Percentiles rank a stretch among this genome's conserved stretches.
These are phyloP conservation scores for Eulemur rufifrons DNA, from an alignment of 2,113 vertebrate species.

Conservation along the genomic window DNA sequence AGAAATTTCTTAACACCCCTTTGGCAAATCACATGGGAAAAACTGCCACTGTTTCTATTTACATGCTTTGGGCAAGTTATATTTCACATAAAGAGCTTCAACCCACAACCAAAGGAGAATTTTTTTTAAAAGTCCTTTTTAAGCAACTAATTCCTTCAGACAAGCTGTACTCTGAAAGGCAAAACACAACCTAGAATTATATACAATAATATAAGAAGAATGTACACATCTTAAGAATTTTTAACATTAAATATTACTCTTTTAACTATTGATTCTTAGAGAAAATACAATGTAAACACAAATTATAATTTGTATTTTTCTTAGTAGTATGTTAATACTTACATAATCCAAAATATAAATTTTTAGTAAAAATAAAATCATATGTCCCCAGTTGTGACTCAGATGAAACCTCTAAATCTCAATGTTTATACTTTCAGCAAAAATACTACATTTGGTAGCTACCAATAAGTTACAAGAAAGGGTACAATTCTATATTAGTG, in stretches of 20 bases:
- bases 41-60: conserved; percentile 82
- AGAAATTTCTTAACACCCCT: conserved; percentile 85
- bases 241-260: neutral
- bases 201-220: neutral
- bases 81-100: conserved; percentile 69
- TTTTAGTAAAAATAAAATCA: conserved; percentile 26
- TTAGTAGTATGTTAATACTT: neutral
- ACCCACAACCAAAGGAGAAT: conserved; percentile 65
- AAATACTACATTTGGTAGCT: neutral
- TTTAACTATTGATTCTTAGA: neutral
- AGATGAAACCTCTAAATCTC: neutral
- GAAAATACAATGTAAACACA: conserved; percentile 1
- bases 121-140: conserved; percentile 14
- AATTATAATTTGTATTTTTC: neutral
- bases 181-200: conserved; percentile 30
- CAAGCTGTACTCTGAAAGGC: conserved; percentile 41
- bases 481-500: neutral
- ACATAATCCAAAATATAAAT: neutral
- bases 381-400: neutral
- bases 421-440: neutral
- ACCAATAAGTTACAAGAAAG: neutral
- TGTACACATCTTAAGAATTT: neutral
- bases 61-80: conserved; percentile 80
- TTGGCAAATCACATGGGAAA: conserved; percentile 81
- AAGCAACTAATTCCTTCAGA: conserved; percentile 62